phyloP scores from a whole-genome alignment of 2,797 vertebrate genomes.

The Macropus fuliginosus region DNA sequence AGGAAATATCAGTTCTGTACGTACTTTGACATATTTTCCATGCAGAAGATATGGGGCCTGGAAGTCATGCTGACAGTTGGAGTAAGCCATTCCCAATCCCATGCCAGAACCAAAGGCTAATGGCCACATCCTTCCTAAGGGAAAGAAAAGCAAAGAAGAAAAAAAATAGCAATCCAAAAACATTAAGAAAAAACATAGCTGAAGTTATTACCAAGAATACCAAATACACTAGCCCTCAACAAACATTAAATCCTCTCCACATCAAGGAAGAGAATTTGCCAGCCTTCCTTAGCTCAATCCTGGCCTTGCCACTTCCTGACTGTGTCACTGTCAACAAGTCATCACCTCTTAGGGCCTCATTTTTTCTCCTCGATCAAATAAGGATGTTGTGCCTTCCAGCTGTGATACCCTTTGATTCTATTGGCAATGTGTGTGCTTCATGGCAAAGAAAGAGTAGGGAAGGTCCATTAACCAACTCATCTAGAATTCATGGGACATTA shows the following conservation, averaged over 20 bases:
- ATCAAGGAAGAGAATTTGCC: neutral
- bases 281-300: neutral
- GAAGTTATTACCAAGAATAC: neutral
- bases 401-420: neutral
- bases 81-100: slow-evolving; percentile 94
- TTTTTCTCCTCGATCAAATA: neutral
- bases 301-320: slow-evolving; percentile 1
- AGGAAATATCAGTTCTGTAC: slow-evolving; percentile 60
- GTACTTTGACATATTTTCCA: slow-evolving; percentile 92
- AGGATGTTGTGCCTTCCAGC: neutral
- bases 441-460: neutral
- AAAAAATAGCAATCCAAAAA: slow-evolving; percentile 14
- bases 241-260: neutral
- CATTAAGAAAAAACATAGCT: slow-evolving; percentile 12
- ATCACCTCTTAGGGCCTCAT: neutral
- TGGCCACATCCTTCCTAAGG: slow-evolving; percentile 92
- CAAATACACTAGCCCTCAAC: neutral
- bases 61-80: slow-evolving; percentile 95
- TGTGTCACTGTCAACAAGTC: slow-evolving; percentile 4
- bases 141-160: slow-evolving; percentile 36
- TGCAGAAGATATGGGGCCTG: slow-evolving; percentile 92
- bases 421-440: neutral
- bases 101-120: slow-evolving; percentile 91
- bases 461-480: neutral
- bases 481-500: neutral